Base-by-base conservation (phyloP, 2,113 vertebrate species). In the Odocoileus hemionus region DNA sequence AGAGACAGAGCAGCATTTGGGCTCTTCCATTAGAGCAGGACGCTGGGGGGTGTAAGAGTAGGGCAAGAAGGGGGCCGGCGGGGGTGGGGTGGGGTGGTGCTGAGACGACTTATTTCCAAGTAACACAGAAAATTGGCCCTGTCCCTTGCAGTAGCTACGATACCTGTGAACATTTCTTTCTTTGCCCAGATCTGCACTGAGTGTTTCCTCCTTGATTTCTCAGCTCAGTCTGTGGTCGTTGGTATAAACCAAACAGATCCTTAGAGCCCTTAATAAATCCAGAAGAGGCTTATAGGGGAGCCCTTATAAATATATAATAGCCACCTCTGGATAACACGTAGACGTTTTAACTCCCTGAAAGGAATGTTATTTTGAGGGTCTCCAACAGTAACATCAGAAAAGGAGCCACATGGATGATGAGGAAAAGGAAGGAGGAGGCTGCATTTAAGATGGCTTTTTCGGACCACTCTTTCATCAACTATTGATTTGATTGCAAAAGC, bases 221-320 rank as follows among this genome's bases (percentile, higher is more conserved):
- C 70, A 47, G 28, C 21, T 74, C 91, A 17, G 91, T 6, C 83
- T 78, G 61, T 80, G 50, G 89, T 39, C 30, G 36, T 97, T 97
- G 97, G 97, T 98, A 96, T 47, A 85, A 93, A 74, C 98, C 97
- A 95, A 94, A 57, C 57, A 91, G 93, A 96, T 95, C 86, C 93
- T 93, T 30, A 52, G 93, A 96, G 95, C 96, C 85, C 96, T 97
- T 97, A 96, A 97, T 98, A 97, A 96, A 97, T 94, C 94, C 94
- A 97, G 95, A 88, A 95, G 91, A 94, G 89, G 83, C 94, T 74
- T 92, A 82, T 76, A 89, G 94, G 97, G 95, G 79, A 95, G 86
- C 80, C 95, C 95, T 98, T 96, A 97, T 97, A 97, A 98, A 97
- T 98, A 95, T 95, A 93, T 97, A 97, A 98, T 97, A 93, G 86